Base-by-base conservation (phyloP, 2,797 vertebrate genomes). In the Rhincodon typus region DNA sequence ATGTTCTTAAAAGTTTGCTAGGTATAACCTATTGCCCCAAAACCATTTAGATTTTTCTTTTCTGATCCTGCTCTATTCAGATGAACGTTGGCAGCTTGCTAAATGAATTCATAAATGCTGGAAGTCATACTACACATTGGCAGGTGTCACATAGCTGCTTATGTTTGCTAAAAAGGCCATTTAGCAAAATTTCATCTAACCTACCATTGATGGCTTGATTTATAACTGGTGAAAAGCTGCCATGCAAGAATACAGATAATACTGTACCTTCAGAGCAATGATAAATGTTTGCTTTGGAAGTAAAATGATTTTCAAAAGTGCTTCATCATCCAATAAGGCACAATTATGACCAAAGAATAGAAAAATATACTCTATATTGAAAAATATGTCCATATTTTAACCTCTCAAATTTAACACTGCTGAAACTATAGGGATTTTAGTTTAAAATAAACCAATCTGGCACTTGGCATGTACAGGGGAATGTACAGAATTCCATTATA, bases 361-460 rank as follows among this genome's bases (percentile, higher is more conserved):
- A 94, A 2, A 67, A 70, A 94, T 94, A 13, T 42, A 4, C 69
- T 50, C 93, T 46, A 46, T 46, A 66, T 30, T 46, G 23, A 69
- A 94, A 94, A 50, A 27, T 62, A 30, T 67, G 17, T 72, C 23
- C 93, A 94, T 1, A 34, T 94, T 42, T 50, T 46, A 94, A 69
- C 21, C 21, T 94, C n/a, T 42, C 66, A 94, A 38, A 69, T 94
- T 67, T 42, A 94, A 94, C n/a, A 70, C n/a, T 69, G 38, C 66
- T 94, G 94, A 94, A 34, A 50, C 42, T 34, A 74, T 17, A 7
- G 25, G 70, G 67, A 30, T 74, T 94, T 70, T 15, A 74, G 27
- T 50, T 94, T 50, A 74, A 42, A 74, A 94, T 94, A 17, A 94
- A 94, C 69, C 1, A 74, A 94, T 94, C 69, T 53, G 94, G 67